These are phyloP conservation scores for Blastomussa wellsi DNA, from an alignment of 92 coral and sea anemone genomes.

Conservation along the genomic window DNA sequence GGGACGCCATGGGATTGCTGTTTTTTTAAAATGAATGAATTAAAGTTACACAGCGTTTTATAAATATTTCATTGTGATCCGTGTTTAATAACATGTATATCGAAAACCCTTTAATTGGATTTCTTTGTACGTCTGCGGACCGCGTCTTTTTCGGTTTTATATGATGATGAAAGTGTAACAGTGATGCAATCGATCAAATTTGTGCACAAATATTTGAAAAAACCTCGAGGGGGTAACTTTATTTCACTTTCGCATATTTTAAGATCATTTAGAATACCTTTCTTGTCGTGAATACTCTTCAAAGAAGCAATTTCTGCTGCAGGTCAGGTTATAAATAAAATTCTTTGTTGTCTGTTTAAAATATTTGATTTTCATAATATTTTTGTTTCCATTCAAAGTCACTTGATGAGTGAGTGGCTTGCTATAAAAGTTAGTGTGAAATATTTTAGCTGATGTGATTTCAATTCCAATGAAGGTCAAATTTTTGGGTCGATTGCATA, in stretches of 20 bases:
- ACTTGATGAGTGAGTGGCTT: neutral
- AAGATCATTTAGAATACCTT: neutral
- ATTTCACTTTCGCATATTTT: neutral
- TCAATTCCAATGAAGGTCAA: constrained; percentile 31
- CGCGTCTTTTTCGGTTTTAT: too few species aligned
- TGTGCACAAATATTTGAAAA: constrained; percentile 9
- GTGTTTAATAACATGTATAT: neutral
- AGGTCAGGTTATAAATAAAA: neutral
- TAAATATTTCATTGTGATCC: neutral
- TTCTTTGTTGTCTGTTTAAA: constrained; percentile 1
- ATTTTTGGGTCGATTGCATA: constrained; percentile 26
- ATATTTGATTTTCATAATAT: constrained; percentile 5
- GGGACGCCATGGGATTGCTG: constrained; percentile 7
- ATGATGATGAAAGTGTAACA: neutral
- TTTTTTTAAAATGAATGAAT: neutral
- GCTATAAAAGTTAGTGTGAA: neutral
- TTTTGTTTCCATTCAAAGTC: constrained; percentile 6
- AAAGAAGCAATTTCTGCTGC: neutral
- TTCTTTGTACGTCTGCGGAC: neutral
- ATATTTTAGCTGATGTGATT: constrained; percentile 7
- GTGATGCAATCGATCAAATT: neutral
- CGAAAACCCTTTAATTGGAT: neutral
- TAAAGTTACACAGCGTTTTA: neutral
- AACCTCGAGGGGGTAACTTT: constrained; percentile 8
- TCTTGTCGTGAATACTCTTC: neutral